Evolutionary conservation across 2,113 vertebrate species (phyloP).

Genomic region (Muntiacus reevesi): DNA sequence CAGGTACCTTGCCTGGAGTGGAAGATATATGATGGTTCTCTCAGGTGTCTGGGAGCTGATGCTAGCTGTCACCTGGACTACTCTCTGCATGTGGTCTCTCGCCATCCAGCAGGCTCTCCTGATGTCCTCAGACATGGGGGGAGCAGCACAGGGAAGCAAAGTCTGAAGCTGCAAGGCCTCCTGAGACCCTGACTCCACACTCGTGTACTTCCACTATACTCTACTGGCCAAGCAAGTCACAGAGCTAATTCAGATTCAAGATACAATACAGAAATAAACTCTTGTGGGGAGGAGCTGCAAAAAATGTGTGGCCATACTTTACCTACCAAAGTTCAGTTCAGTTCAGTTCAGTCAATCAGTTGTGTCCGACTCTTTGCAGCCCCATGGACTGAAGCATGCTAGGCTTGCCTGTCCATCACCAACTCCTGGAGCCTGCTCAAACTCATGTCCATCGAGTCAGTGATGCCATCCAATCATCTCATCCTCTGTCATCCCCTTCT

Average conservation of each 20-base stretch:
- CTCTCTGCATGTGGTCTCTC: not conserved
- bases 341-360: not conserved
- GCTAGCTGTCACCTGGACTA: not conserved
- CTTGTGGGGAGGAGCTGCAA: not conserved
- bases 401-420: not conserved
- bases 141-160: not conserved
- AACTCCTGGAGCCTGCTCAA: not conserved
- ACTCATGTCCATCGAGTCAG: not conserved
- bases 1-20: not conserved
- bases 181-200: not conserved
- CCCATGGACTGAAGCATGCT: not conserved
- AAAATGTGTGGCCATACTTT: not conserved
- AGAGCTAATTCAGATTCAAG: not conserved
- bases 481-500: not conserved
- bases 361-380: not conserved
- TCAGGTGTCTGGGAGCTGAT: not conserved
- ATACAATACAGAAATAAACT: not conserved
- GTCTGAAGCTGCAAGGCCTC: not conserved
- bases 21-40: not conserved
- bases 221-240: not conserved
- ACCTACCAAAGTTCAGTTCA: not conserved
- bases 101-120: not conserved
- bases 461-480: not conserved
- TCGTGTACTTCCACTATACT: not conserved
- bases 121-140: not conserved